Evolutionary conservation across 2,888 invertebrate species (phyloP), one percentile per base, ranked within the genome.

Genomic region (Andrena praecox): DNA sequence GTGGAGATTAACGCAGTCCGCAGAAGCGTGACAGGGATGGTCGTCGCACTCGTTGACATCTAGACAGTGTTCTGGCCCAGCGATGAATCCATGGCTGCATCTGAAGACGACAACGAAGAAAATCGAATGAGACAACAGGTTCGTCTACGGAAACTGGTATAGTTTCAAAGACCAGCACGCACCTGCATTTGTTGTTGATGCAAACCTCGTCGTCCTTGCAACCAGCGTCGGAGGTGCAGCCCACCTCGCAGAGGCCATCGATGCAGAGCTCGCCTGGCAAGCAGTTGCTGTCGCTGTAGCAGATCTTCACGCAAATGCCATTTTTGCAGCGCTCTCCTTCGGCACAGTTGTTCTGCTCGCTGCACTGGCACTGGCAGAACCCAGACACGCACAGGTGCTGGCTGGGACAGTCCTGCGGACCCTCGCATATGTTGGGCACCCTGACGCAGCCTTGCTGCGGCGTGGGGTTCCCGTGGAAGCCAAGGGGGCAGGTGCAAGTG

Each of bases 401-500:
- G 62, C 95, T 94, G 4, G 97, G 97, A 91, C 98, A 98, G 88
- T 97, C 96, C 67, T 95, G 95, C 52, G 96, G 95, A 80, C 95
- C 95, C 52, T 94, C 94, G 89, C 98, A 98, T 24, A 95, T 92
- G 56, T 95, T 95, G n/a, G 98, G 96, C 74, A 97, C 96, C 87
- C 98, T 95, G 6, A 98, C 97, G 92, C 98, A 98, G 5, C 98
- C 98, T 94, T 98, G 97, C 92, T 98, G 97, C 0, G 98, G 96
- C 20, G 96, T 97, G 20, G 98, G 98, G 91, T 97, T 97, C 1
- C 97, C 98, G 93, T 97, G 96, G 92, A 98, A 98, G 48, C 98
- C 98, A 69, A 96, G 95, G 0, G 98, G 98, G 90, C 98, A 98
- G 82, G 96, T 96, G 92, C 98, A 98, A 70, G 95, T 95, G 0